Base-by-base conservation (phyloP, 35 echinoderm and acorn worm species). In the Lytechinus pictus region DNA sequence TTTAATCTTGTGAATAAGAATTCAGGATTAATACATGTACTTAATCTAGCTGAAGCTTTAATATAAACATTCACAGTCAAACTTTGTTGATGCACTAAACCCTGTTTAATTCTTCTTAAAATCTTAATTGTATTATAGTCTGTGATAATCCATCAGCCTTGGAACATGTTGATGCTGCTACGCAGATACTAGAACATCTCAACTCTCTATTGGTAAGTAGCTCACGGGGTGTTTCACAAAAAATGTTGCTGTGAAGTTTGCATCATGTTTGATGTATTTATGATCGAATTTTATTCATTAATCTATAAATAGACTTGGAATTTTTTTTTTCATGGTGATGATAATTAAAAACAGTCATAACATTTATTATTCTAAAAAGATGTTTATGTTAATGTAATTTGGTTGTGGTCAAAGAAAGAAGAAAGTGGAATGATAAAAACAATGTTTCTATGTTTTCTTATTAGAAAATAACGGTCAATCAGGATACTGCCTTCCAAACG, bases 201-300 rank as follows among this genome's bases (percentile, higher is more conserved):
- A 94, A 96, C 95, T 93, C 95, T 61, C 86, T 98, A 44, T 52
- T 98, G 97, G 97, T 98, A 92, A 86, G 97, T 95, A 8, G 16
- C 57, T 60, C 9, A 10, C 3, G 57, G 57, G 10, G 16, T 3
- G 10, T 60, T 60, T 10, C 5, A 60, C 16, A 16, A 60, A 12
- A n/a, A 60, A 60, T 60, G 16, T 12, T 10, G 9, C 1, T 58
- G 12, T 58, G 12, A 10, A 44, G 33, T 44, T 44, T 44, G 33
- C 33, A 44, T 44, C 33, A 44, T 44, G 33, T 44, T 44, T 44
- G 33, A 44, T 60, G 16, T 3, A 60, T 10, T 60, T 60, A 16
- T 60, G 57, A 60, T 12, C 16, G 0, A 60, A 3, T 60, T 60
- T 10, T 16, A 60, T 60, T 7, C 10, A 10, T 60, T 10, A 4